phyloP scores from a whole-genome alignment of 2,797 vertebrate genomes.

The Acropternis orthonyx region DNA sequence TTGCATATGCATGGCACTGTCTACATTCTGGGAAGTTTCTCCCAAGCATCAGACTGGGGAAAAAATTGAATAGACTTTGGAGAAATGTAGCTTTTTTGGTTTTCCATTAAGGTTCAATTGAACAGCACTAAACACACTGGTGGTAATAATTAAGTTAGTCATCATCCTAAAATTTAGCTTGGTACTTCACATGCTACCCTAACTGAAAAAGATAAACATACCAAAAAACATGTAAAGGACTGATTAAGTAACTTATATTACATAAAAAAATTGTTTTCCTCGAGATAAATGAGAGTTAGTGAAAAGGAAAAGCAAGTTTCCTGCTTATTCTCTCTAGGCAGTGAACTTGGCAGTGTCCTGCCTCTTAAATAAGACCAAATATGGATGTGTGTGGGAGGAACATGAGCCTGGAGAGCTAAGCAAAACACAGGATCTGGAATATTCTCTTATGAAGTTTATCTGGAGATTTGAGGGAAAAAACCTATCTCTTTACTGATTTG shows the following conservation, averaged over 20 bases:
- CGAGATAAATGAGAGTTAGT: neutral
- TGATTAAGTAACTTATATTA: neutral
- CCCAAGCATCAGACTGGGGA: neutral
- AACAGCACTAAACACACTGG: neutral
- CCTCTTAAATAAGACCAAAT: neutral
- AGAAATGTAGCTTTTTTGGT: neutral
- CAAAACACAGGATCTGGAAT: neutral
- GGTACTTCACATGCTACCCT: neutral
- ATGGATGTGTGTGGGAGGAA: neutral
- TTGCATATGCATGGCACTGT: neutral
- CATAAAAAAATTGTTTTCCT: neutral
- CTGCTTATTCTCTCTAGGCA: neutral
- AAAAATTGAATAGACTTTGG: neutral
- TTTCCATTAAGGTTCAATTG: neutral
- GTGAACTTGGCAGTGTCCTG: neutral
- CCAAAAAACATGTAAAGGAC: neutral
- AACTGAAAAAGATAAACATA: neutral
- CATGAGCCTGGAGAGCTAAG: neutral
- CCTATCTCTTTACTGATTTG: neutral
- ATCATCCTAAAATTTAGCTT: neutral
- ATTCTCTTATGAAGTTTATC: neutral
- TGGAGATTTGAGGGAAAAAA: neutral
- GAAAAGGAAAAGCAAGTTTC: neutral
- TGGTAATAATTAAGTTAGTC: neutral
- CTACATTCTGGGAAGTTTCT: neutral